Conservation (phyloP, 2,113 vertebrate genomes). For the Rhea americana region DNA sequence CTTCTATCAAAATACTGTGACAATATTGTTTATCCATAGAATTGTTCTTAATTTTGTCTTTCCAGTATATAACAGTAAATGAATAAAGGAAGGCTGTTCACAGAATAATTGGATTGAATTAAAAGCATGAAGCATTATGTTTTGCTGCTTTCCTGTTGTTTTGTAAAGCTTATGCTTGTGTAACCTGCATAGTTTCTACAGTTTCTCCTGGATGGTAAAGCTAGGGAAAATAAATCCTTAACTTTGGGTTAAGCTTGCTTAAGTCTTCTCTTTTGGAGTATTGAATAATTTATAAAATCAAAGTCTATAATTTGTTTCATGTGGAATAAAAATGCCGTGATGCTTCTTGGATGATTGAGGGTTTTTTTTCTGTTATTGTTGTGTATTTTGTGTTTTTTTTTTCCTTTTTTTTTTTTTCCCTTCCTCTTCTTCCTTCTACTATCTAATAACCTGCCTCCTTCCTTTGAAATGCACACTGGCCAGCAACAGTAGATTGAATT, state of each 20-base stretch:
- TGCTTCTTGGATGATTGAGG: not conserved
- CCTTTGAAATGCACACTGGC: not conserved
- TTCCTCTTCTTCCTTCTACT: not conserved
- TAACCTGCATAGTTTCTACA: not conserved
- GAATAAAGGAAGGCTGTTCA: not conserved
- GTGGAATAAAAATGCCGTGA: not conserved
- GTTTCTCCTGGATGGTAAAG: not conserved
- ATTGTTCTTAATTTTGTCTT: not conserved
- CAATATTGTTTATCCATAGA: not conserved
- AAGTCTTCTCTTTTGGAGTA: not conserved
- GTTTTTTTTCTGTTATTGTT: not conserved
- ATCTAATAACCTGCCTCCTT: not conserved
- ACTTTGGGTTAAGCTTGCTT: not conserved
- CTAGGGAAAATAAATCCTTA: accelerated
- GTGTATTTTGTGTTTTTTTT: too few species aligned
- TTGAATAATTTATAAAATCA: not conserved
- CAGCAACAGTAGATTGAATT: not conserved
- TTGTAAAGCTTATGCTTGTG: not conserved
- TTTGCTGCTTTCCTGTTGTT: not conserved
- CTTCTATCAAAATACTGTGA: not conserved
- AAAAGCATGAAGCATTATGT: not conserved
- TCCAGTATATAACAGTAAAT: not conserved
- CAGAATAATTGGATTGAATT: not conserved
- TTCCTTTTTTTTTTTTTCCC: not conserved
- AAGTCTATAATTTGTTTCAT: not conserved